Evolutionary conservation across 2,888 invertebrate species (phyloP), one percentile per base, ranked within the genome.

Genomic region (Orthonychiurus folsomi): DNA sequence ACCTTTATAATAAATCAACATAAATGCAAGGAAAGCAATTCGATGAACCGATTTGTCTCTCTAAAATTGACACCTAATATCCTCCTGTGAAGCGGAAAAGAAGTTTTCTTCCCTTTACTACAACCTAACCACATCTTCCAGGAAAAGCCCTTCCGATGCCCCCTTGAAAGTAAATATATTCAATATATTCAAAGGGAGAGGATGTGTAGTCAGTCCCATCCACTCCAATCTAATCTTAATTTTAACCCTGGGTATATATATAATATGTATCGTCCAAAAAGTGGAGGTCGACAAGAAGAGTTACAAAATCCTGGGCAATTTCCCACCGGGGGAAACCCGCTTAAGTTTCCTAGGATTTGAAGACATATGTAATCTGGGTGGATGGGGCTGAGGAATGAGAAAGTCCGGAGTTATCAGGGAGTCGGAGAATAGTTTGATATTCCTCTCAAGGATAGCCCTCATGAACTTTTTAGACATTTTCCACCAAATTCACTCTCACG

Each of bases 31-130:
- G 65, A 70, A 72, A 67, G 66, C 72, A 72, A 72, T 72, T 70
- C 64, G 70, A 70, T 68, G 68, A 65, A 69, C 67, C 72, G 72
- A 72, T 72, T 72, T 72, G 72, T 72, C 72, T 72, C 72, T 67
- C 64, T 69, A 72, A 70, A 70, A 72, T 70, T 72, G 72, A 72
- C 72, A 72, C 72, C 68, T 69, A 71, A 71, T 68, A 68, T 67
- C 69, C 71, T 69, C 69, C 56, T 56, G 68, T 66, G 68, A 64
- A 63, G 48, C 57, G 59, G 15, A 47, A 18, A 25, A 21, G 47
- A n/a, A 37, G 37, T 52, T 23, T 52, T 52, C 21, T 23, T 52
- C 9, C 37, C 5, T 37, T 37, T 37, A 37, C 37, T 5, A n/a
- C 9, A 37, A 37, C 37, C 37, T 9, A 37, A 37, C 37, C 37